These are phyloP conservation scores for Carapus acus DNA, from an alignment of 2,797 vertebrate genomes.

Conservation along the genomic window DNA sequence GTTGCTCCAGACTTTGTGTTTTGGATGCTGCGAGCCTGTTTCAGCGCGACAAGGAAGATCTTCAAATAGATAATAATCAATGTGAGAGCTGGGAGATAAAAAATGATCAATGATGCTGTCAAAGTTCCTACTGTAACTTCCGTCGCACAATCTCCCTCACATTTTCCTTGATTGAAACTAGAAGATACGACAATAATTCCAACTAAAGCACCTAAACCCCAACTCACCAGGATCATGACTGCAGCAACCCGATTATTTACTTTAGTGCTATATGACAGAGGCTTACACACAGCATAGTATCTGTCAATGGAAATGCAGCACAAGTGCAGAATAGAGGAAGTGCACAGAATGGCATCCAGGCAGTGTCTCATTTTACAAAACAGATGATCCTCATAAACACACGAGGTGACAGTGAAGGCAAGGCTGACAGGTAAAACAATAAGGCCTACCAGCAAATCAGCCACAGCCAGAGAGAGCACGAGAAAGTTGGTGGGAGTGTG, in stretches of 20 bases:
- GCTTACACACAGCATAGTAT: constrained; percentile 44
- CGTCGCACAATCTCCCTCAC: constrained; percentile 5
- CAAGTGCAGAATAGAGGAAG: constrained; percentile 29
- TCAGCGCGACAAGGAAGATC: constrained; percentile 76
- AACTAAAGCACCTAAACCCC: constrained; percentile 72
- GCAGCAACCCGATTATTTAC: constrained; percentile 1
- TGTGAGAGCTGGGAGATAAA: constrained; percentile 75
- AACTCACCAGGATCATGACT: constrained; percentile 75
- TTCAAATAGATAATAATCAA: constrained; percentile 78
- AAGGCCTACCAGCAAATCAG: constrained; percentile 33
- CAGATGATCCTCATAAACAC: constrained; percentile 2
- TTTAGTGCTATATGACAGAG: constrained; percentile 24
- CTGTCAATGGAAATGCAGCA: constrained; percentile 47
- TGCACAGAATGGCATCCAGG: constrained; percentile 17
- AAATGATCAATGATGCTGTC: constrained; percentile 51
- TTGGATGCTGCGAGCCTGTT: constrained; percentile 72
- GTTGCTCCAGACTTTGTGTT: constrained; percentile 33
- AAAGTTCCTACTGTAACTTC: constrained; percentile 5
- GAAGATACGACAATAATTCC: constrained; percentile 74
- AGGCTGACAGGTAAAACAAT: constrained; percentile 30
- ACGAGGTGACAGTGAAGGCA: constrained; percentile 6
- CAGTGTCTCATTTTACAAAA: constrained; percentile 17
- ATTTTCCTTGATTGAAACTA: constrained; percentile 63
- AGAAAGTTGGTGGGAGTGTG: constrained; percentile 41
- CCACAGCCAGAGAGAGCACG: constrained; percentile 40